Base-by-base conservation (phyloP, 2,113 vertebrate species). In the Amphiprion ocellaris region DNA sequence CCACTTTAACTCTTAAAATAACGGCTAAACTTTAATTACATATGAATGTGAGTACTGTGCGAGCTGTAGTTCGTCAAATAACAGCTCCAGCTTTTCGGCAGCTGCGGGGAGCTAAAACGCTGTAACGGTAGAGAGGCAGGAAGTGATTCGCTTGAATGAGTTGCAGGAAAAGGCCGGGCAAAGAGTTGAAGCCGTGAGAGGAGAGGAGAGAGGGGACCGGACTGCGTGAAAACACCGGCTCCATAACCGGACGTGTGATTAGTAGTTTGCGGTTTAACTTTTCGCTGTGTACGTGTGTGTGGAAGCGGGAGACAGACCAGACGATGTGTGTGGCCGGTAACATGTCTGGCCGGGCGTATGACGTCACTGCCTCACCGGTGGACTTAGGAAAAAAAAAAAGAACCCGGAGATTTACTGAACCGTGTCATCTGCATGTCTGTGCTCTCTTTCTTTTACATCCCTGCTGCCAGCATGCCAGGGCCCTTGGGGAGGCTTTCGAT, bases 91-190 rank as follows among this genome's bases (percentile, higher is more conserved):
- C 70, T 0, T 4, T 54, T 68, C 69, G n/a, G 83, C 76, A 64
- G 87, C 70, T 68, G 72, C 44, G 23, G 64, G 56, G 44, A 39
- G 79, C 79, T 85, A 71, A 83, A 83, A 83, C 80, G 61, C 60
- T 73, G 9, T 58, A 74, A 81, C 67, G 75, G 72, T 5, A 53
- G 67, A 53, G 67, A 81, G 89, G 63, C 93, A 92, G 94, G 93
- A 94, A 95, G 93, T 93, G 92, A 90, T 85, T 81, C 82, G 90
- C 68, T 60, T 91, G 88, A 92, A 91, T 91, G 90, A 93, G 85
- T 75, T 63, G 69, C 56, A 74, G 63, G 53, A 68, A 79, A 63
- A 66, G 69, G 77, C 74, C 79, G 60, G 81, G 21, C 16, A 4
- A 15, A 1, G 62, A 52, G 24, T 69, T 68, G 54, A 37, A 52